These are phyloP conservation scores for Tenodera sinensis DNA, from an alignment of 2,888 invertebrate species.

Conservation along the genomic window DNA sequence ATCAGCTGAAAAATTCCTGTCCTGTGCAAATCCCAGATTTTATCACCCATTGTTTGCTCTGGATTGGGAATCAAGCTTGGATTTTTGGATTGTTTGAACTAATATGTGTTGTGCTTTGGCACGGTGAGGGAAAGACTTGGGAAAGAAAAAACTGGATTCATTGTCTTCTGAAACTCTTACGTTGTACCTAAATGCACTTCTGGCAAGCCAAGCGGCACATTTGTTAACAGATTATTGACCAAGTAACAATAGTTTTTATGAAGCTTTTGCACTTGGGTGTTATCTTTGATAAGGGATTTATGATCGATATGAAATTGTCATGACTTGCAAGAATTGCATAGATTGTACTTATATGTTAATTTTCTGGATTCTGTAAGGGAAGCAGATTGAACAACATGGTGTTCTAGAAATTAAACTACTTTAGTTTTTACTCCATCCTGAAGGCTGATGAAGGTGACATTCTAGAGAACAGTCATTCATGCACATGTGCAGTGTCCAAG, in stretches of 20 bases:
- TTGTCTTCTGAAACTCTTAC: background rate
- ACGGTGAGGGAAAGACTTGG: background rate
- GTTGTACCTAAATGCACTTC: background rate
- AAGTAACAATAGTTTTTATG: background rate
- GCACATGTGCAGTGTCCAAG: background rate
- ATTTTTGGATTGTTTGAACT: conserved; percentile 3
- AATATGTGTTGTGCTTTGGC: background rate
- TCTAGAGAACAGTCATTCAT: background rate
- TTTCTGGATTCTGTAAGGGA: background rate
- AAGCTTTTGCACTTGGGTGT: background rate
- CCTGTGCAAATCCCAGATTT: background rate
- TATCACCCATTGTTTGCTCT: background rate
- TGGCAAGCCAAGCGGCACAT: background rate
- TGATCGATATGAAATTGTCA: background rate
- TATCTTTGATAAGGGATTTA: background rate
- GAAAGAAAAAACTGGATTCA: background rate
- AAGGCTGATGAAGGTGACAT: background rate
- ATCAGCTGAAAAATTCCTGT: background rate
- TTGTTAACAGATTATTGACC: too few species aligned
- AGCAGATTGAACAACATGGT: background rate
- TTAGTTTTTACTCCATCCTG: background rate
- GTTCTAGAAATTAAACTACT: background rate
- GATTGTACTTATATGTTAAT: background rate
- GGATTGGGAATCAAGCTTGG: background rate
- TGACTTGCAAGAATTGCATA: background rate